Evolutionary conservation across 2,888 invertebrate species (phyloP), one percentile per base, ranked within the genome.

Genomic region (Pseudanteris insignis): DNA sequence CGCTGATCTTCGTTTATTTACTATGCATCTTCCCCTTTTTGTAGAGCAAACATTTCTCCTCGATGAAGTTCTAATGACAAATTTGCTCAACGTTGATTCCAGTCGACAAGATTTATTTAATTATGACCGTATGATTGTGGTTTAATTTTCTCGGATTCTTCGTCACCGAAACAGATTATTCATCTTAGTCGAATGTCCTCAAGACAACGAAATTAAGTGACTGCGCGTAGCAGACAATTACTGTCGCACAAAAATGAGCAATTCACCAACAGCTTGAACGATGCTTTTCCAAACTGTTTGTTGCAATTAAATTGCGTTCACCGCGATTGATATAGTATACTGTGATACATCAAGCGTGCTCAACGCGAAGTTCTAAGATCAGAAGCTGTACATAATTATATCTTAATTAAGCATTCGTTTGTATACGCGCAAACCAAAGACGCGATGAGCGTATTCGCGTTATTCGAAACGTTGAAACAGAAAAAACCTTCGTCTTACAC

Each of bases 401-500:
- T 54, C 28, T 46, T 40, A 46, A 54, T 54, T 38, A 54, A 54
- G 36, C 36, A 15, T 30, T 43, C 48, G 48, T 57, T 57, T 41
- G 41, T 30, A 48, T 43, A 24, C 29, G 46, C 34, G 25, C 29
- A n/a, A 32, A 18, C 29, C 46, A 48, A 48, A 54, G 54, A 24
- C 26, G 26, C 21, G 25, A 14, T 12, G 30, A 2, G 36, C 47
- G 34, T 40, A 41, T 11, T 8, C 40, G 29, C 40, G 34, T n/a
- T 47, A 40, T 48, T 47, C 29, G 36, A 29, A 30, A 34, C 18
- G 26, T 34, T 41, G 41, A 57, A 57, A 12, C 36, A 46, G 37
- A 33, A 54, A 46, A 46, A 18, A 18, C 6, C 46, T 46, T 46
- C 33, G 14, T 18, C 37, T 34, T 37, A 47, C 30, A 40, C 15